A percentile compares a stretch with the other conserved stretches of the same genome.
Evolutionary conservation across 2,113 vertebrate species (phyloP).

Genomic region (Callipepla squamata): DNA sequence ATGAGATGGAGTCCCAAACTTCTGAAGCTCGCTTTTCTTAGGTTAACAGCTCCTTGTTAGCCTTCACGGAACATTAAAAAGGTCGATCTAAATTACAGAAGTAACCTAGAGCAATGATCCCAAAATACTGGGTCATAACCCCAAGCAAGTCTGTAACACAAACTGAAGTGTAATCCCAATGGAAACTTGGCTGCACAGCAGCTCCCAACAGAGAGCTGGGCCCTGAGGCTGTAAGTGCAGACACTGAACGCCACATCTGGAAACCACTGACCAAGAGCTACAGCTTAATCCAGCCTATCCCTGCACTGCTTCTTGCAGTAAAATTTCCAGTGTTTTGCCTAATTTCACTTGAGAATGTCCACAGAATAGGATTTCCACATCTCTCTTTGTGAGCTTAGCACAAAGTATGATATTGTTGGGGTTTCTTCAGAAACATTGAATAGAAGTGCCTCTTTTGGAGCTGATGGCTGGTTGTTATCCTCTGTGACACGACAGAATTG

Average conservation of each 20-base stretch:
- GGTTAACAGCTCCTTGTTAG: not conserved
- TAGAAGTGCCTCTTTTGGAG: not conserved
- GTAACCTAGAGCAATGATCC: not conserved
- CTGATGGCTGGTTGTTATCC: not conserved
- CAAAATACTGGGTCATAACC: not conserved
- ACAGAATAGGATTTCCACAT: not conserved
- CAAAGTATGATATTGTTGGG: not conserved
- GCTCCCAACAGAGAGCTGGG: not conserved
- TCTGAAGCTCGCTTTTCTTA: not conserved
- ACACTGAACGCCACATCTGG: not conserved
- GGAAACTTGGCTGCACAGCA: not conserved
- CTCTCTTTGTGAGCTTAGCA: not conserved
- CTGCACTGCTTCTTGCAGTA: not conserved
- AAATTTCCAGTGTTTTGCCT: not conserved
- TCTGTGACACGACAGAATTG: not conserved
- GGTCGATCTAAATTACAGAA: not conserved
- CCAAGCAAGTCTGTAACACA: not conserved
- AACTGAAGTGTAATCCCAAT: not conserved
- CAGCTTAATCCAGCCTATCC: not conserved
- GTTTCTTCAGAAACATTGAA: not conserved
- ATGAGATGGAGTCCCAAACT: accelerated
- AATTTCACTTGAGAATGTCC: not conserved
- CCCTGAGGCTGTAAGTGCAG: not conserved
- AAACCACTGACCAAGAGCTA: not conserved
- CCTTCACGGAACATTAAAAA: not conserved